Evolutionary conservation across 2,888 invertebrate genomes (phyloP), one percentile per base, ranked within the genome.

Genomic region (Gymnocheta viridis): DNA sequence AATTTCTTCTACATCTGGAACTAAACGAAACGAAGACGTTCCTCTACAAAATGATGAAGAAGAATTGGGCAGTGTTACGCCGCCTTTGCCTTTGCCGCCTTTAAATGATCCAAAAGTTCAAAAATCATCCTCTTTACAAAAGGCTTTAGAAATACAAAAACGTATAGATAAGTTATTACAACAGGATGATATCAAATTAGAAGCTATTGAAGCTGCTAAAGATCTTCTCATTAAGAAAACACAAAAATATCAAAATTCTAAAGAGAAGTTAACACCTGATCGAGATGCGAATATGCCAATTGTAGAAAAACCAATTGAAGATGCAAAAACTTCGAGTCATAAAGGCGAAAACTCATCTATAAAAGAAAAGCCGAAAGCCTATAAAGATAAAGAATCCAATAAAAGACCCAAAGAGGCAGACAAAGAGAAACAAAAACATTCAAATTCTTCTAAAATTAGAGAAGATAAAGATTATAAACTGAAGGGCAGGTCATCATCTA

Each of bases 131-230:
- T 27, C 83, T n/a, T 73, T 87, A 17, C 85, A 87, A 66, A 86
- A 85, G 22, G 84, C 86, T 62, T 88, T 87, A 29, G 91, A 90
- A 69, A 90, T 89, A 82, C 89, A 90, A 32, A 89, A 87, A 66
- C 88, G 90, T 12, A 91, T 90, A 70, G 91, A 88, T 3, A 90
- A 90, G 27, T 78, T 90, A 73, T 86, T 90, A 7, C 87, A 90
- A 51, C 90, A 90, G 4, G 87, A 89, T 12, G 91, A 90, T 74
- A 83, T 89, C 17, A 87, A 89, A 58, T 78, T 88, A 24, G 89
- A 89, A 27, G 85, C 87, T 7, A 85, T 90, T 73, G 88, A 89
- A 32, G 87, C 88, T 29, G 88, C 86, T 54, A 88, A 89, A 69
- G 82, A 86, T 22, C 80, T 82, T 19, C 70, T 86, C 54, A 58